A percentile compares a stretch with the other conserved stretches of the same genome.
phyloP scores from a whole-genome alignment of 2,888 invertebrate genomes.

The Lasioglossum malachurum region DNA sequence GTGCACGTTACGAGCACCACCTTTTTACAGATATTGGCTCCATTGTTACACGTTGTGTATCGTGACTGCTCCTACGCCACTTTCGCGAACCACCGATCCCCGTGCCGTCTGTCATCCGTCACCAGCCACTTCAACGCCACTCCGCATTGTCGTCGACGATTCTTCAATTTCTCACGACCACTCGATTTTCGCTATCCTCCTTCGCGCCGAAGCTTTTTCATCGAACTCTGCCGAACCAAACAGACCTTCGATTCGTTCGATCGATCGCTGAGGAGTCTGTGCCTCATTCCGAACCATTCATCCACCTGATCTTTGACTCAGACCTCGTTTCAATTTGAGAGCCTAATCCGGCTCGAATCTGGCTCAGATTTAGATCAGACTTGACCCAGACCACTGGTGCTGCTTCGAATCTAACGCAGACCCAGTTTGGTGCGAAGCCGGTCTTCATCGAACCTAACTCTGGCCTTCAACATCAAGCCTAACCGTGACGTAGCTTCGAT shows the following conservation, averaged over 20 bases:
- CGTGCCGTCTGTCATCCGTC: constrained; percentile 59
- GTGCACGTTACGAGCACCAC: constrained; percentile 67
- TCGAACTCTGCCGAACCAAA: background rate
- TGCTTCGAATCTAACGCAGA: background rate
- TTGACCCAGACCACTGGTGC: background rate
- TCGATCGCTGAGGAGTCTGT: background rate
- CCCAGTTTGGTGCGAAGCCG: background rate
- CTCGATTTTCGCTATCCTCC: constrained; percentile 38
- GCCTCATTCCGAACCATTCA: background rate
- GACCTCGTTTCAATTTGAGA: background rate
- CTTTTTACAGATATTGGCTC: constrained; percentile 72
- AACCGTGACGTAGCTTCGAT: background rate
- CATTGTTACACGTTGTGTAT: constrained; percentile 69
- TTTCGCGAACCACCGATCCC: constrained; percentile 60
- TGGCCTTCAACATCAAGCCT: background rate
- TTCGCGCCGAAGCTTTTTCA: background rate
- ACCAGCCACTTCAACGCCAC: constrained; percentile 66
- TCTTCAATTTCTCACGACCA: constrained; percentile 57
- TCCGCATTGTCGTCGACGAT: constrained; percentile 57
- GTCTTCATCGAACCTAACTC: background rate
- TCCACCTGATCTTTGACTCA: background rate
- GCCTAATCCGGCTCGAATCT: background rate
- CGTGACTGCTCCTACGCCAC: constrained; percentile 66
- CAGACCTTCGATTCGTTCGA: background rate
- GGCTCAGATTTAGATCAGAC: background rate